Conservation (phyloP, 2,888 invertebrate species). For the Hydroisotoma schaefferi region DNA sequence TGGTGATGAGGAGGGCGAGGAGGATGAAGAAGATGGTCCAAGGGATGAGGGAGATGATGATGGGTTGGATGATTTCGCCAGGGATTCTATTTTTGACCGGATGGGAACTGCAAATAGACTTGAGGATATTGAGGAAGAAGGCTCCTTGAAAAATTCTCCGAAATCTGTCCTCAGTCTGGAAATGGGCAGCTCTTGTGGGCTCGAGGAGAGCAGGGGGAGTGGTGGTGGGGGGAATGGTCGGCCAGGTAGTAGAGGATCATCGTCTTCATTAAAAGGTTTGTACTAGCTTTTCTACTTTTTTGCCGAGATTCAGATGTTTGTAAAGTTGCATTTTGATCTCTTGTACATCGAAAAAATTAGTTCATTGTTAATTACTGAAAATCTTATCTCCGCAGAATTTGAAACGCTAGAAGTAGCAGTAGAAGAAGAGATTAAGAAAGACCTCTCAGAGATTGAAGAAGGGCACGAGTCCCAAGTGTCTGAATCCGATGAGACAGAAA, state of each 20-base stretch:
- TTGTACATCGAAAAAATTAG: not conserved
- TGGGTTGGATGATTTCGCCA: slow-evolving; percentile 27
- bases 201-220: slow-evolving; percentile 75
- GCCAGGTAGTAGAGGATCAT: slow-evolving; percentile 45
- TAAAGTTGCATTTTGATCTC: not conserved
- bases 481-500: slow-evolving; percentile 57
- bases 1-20: slow-evolving; percentile 53
- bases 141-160: slow-evolving; percentile 86
- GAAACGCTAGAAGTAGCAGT: slow-evolving; percentile 85
- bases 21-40: slow-evolving; percentile 55
- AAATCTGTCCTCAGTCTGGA: slow-evolving; percentile 84
- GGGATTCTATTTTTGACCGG: slow-evolving; percentile 11
- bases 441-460: slow-evolving; percentile 59
- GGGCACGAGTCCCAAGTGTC: slow-evolving; percentile 55
- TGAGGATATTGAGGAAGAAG: slow-evolving; percentile 65
- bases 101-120: not conserved
- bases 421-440: slow-evolving; percentile 78
- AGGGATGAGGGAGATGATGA: slow-evolving; percentile 57
- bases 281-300: not conserved
- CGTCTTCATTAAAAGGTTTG: slow-evolving; percentile 40
- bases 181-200: slow-evolving; percentile 72
- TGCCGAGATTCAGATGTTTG: not conserved
- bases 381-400: slow-evolving; percentile 62
- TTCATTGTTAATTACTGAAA: not conserved
- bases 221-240: slow-evolving; percentile 58